Percentiles rank a stretch among this genome's conserved stretches.
Evolutionary conservation across 2,113 vertebrate genomes (phyloP).

Genomic region (Sinocyclocheilus anshuiensis): DNA sequence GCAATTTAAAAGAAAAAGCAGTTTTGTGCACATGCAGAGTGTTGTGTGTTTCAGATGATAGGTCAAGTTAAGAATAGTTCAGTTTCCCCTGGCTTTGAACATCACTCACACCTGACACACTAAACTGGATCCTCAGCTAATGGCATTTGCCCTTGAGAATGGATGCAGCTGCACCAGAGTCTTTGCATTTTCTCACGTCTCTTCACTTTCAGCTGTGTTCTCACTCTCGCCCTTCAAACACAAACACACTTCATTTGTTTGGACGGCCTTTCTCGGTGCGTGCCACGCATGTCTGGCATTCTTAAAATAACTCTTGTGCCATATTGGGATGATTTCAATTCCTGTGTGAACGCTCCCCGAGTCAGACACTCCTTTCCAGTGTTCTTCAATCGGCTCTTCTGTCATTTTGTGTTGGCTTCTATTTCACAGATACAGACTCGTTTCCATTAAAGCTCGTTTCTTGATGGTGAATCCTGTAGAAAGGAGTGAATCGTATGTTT

Average conservation of each 20-base stretch:
- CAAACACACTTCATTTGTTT: neutral
- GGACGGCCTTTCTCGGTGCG: neutral
- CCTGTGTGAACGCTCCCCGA: neutral
- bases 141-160: neutral
- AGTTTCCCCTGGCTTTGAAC: neutral
- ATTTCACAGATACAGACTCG: neutral
- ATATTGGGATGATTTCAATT: slow-evolving; percentile 18
- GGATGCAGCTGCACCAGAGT: too few relatives aligned
- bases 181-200: neutral
- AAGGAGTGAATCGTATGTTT: neutral
- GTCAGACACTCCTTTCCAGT: neutral
- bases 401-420: neutral
- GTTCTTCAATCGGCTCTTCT: neutral
- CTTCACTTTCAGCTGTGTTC: neutral
- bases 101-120: neutral
- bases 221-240: neutral
- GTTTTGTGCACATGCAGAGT: neutral
- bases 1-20: neutral
- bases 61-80: neutral
- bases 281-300: slow-evolving; percentile 61
- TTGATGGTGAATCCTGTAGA: neutral
- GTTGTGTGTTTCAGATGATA: neutral
- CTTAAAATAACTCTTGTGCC: slow-evolving; percentile 48
- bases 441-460: neutral
- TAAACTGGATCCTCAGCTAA: neutral